A percentile compares a stretch with the other conserved stretches of the same genome.
phyloP scores from a whole-genome alignment of 64 coral and sea anemone species.

The Orbicella faveolata region DNA sequence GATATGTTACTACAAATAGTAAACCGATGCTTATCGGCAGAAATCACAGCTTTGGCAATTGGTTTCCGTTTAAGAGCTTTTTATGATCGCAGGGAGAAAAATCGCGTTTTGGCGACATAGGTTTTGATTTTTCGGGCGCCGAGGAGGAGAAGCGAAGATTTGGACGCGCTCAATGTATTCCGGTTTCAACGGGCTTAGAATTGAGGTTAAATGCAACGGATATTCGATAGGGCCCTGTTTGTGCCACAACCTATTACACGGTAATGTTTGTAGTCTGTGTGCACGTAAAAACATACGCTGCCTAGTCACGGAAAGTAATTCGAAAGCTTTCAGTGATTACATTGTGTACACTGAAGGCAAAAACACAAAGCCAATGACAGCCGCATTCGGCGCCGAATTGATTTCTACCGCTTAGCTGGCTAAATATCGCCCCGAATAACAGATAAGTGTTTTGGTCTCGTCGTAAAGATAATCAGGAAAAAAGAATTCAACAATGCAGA shows the following conservation, averaged over 20 bases:
- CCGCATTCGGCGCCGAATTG: constrained; percentile 1
- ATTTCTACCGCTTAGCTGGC: constrained; percentile 25
- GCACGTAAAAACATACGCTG: constrained; percentile 54
- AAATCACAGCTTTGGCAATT: constrained; percentile 66
- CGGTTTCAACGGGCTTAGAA: constrained; percentile 36
- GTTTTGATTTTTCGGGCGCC: background rate
- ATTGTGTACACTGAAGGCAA: constrained; percentile 28
- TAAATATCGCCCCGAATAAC: constrained; percentile 1
- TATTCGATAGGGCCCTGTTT: constrained; percentile 68
- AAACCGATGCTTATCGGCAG: constrained; percentile 84
- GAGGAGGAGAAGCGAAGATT: background rate
- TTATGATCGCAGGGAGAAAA: constrained; percentile 7
- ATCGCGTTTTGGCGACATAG: constrained; percentile 20
- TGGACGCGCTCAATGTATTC: constrained; percentile 20
- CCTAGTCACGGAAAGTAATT: constrained; percentile 77
- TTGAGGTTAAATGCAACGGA: constrained; percentile 52
- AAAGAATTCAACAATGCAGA: constrained; percentile 93
- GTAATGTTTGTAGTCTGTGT: constrained; percentile 73
- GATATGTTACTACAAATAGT: constrained; percentile 74
- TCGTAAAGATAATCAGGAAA: constrained; percentile 77
- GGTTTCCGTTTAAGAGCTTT: constrained; percentile 49
- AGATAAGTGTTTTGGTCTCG: constrained; percentile 37
- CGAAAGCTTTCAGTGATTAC: constrained; percentile 56
- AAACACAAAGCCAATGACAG: constrained; percentile 9
- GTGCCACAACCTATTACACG: constrained; percentile 56